Conservation (phyloP, 2,113 vertebrate genomes). For the Phainopepla nitens region DNA sequence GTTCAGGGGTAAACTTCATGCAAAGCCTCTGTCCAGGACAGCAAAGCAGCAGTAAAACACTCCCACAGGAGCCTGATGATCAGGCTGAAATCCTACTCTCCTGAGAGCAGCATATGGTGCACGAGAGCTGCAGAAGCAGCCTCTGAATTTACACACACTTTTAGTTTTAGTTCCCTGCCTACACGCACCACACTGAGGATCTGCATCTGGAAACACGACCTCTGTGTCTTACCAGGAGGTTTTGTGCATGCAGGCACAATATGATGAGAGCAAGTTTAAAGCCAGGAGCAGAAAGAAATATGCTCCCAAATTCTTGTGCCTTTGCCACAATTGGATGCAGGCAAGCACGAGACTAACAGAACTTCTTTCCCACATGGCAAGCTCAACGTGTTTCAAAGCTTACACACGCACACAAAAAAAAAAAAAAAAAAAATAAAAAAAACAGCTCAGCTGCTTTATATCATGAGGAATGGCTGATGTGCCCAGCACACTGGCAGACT, state of each 20-base stretch:
- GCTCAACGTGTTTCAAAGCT: neutral
- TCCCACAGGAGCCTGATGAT: neutral
- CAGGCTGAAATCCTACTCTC: neutral
- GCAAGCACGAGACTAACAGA: neutral
- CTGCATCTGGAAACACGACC: neutral
- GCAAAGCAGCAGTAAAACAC: neutral
- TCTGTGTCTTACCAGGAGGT: neutral
- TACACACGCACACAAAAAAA: neutral
- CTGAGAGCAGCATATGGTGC: neutral
- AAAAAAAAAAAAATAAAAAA: neutral
- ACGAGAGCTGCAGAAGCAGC: neutral
- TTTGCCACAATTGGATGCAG: neutral
- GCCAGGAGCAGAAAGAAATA: neutral
- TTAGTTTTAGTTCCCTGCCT: neutral
- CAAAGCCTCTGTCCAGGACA: neutral
- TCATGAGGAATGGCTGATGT: conserved; percentile 14
- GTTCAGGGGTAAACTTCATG: neutral
- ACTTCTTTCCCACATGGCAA: neutral
- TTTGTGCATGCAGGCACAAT: neutral
- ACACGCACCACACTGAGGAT: neutral
- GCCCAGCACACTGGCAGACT: conserved; percentile 41
- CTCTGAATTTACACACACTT: neutral
- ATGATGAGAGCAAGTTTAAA: neutral
- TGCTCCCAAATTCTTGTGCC: neutral
- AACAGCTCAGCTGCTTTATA: conserved; percentile 23